A percentile compares a stretch with the other conserved stretches of the same genome.
Conservation (phyloP, 2,797 vertebrate genomes). For the Carcharodon carcharias region DNA sequence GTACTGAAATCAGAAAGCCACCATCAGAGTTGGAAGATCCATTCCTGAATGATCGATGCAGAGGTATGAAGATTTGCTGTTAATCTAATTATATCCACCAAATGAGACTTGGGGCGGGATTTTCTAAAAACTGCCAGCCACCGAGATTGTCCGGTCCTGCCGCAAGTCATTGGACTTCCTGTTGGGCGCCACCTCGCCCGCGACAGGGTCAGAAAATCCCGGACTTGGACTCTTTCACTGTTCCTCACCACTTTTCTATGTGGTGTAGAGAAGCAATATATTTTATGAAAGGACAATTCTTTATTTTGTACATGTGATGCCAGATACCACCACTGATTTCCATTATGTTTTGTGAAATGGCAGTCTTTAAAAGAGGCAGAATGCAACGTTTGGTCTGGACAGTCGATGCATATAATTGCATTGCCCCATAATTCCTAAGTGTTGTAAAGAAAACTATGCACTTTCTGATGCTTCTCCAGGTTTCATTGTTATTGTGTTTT, state of each 20-base stretch:
- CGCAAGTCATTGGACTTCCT: too few species aligned
- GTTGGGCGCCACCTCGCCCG: too few species aligned
- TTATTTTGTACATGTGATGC: background rate
- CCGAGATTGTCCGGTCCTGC: too few species aligned
- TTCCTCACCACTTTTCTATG: background rate
- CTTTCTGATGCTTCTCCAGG: background rate
- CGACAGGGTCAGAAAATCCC: too few species aligned
- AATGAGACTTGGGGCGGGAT: background rate
- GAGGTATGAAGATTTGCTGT: conserved; percentile 61
- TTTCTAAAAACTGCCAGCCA: too few species aligned
- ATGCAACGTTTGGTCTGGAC: background rate
- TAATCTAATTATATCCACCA: background rate
- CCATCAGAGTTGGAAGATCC: conserved; percentile 56
- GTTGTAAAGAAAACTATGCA: background rate
- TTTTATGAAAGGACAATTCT: background rate
- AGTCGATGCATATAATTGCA: background rate
- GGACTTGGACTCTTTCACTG: background rate
- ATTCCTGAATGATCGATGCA: conserved; percentile 66
- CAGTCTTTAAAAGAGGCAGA: background rate
- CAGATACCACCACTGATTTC: background rate
- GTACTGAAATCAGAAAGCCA: background rate
- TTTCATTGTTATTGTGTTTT: background rate
- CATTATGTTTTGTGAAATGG: background rate
- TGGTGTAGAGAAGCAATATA: background rate
- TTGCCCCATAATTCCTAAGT: background rate